Conservation (phyloP, 1,140 invertebrate species). For the Lasaia peninsularis region DNA sequence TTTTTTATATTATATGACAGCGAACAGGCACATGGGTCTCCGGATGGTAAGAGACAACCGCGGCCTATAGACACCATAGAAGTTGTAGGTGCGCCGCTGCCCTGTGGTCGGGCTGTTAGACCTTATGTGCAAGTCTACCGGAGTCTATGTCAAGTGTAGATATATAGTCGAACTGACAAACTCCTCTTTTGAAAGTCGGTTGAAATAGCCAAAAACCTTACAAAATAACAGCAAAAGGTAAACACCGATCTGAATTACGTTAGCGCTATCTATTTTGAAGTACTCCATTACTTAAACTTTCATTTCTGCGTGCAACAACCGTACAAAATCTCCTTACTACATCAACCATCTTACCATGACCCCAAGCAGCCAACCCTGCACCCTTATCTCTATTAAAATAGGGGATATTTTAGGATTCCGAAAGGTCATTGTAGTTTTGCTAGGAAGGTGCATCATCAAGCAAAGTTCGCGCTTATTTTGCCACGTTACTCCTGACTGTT, state of each 20-base stretch:
- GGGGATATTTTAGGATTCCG: constrained; percentile 12
- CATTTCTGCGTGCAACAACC: constrained; percentile 54
- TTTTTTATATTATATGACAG: too few species aligned
- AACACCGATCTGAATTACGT: constrained; percentile 6
- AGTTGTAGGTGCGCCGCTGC: too few species aligned
- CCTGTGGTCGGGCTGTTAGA: too few species aligned
- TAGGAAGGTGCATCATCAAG: constrained; percentile 34
- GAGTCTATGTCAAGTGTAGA: too few species aligned
- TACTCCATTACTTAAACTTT: constrained; percentile 48
- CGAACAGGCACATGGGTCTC: too few species aligned
- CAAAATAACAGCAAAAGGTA: constrained; percentile 9
- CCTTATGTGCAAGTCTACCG: too few species aligned
- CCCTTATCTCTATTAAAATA: constrained; percentile 22
- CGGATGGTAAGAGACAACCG: too few species aligned
- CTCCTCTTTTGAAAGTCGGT: too few species aligned
- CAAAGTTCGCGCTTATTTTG: constrained; percentile 39
- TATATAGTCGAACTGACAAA: too few species aligned
- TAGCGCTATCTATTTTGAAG: constrained; percentile 24
- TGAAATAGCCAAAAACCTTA: background rate
- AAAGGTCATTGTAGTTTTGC: background rate
- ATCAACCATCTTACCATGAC: constrained; percentile 26
- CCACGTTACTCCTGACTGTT: constrained; percentile 35
- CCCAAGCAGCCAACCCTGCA: background rate
- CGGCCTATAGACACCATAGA: too few species aligned
- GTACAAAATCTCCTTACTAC: constrained; percentile 50